These are phyloP conservation scores for Chloroceryle amazona DNA, from an alignment of 2,797 vertebrate species.

Conservation along the genomic window DNA sequence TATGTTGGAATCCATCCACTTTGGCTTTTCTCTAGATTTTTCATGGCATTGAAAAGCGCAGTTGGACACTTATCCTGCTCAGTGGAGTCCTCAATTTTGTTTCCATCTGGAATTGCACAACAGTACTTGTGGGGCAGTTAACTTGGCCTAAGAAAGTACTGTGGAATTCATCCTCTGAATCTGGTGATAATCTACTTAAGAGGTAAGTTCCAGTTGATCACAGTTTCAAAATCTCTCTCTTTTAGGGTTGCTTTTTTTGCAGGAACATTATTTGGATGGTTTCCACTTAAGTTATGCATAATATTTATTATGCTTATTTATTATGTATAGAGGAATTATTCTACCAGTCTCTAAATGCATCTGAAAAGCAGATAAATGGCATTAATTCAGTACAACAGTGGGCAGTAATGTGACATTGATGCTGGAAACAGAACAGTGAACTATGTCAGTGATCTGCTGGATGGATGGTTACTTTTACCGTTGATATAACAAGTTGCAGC, in stretches of 20 bases:
- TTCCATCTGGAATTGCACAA: constrained; percentile 3
- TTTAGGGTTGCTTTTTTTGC: rapidly evolving
- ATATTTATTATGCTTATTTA: not conserved
- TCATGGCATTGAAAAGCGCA: not conserved
- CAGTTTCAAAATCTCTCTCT: not conserved
- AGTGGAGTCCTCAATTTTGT: not conserved
- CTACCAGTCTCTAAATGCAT: not conserved
- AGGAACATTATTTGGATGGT: not conserved
- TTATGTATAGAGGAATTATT: not conserved
- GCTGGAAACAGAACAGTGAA: not conserved
- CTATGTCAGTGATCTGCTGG: not conserved
- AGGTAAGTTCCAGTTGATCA: not conserved
- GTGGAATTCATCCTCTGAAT: not conserved
- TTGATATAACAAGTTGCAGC: not conserved
- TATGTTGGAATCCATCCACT: constrained; percentile 12
- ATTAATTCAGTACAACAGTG: not conserved
- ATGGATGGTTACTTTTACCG: not conserved
- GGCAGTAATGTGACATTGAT: not conserved
- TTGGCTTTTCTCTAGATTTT: constrained; percentile 29
- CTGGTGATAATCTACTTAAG: not conserved
- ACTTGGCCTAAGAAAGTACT: not conserved
- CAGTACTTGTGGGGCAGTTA: not conserved
- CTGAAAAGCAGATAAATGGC: not conserved
- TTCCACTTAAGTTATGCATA: not conserved
- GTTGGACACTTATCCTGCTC: not conserved